Evolutionary conservation across 2,113 vertebrate genomes (phyloP).

Genomic region (Grammomys surdaster): DNA sequence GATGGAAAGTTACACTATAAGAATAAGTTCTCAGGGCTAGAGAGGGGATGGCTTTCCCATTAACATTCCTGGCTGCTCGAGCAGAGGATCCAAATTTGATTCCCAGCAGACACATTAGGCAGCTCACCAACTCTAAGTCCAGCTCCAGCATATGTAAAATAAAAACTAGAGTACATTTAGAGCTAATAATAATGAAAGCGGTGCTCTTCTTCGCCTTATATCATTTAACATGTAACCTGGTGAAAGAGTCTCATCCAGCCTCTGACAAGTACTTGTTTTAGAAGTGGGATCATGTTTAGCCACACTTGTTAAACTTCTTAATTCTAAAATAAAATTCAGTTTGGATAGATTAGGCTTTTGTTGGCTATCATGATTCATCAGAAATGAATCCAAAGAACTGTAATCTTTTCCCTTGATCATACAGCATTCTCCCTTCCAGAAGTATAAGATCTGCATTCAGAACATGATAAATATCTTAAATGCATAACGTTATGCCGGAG

Average conservation of each 20-base stretch:
- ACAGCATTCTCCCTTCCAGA: not conserved
- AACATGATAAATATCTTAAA: not conserved
- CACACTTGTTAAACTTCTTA: not conserved
- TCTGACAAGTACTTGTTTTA: not conserved
- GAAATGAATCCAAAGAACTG: not conserved
- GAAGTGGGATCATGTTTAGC: not conserved
- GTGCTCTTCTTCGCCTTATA: not conserved
- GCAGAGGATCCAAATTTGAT: not conserved
- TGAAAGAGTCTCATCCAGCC: not conserved
- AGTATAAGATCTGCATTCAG: not conserved
- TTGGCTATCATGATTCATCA: slow-evolving; percentile 13
- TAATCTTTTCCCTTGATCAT: not conserved
- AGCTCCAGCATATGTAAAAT: not conserved
- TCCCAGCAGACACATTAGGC: not conserved
- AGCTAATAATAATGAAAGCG: not conserved
- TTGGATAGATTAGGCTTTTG: slow-evolving; percentile 16
- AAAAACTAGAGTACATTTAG: not conserved
- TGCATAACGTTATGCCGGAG: not conserved
- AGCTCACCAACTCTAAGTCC: too few relatives aligned
- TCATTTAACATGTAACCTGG: not conserved
- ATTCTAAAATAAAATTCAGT: slow-evolving; percentile 26
- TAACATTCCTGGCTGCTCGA: not conserved
- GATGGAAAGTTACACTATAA: slow-evolving; percentile 15
- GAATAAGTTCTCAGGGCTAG: not conserved
- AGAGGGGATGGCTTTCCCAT: not conserved